Evolutionary conservation across 2,113 vertebrate species (phyloP).

Genomic region (Zootoca vivipara): DNA sequence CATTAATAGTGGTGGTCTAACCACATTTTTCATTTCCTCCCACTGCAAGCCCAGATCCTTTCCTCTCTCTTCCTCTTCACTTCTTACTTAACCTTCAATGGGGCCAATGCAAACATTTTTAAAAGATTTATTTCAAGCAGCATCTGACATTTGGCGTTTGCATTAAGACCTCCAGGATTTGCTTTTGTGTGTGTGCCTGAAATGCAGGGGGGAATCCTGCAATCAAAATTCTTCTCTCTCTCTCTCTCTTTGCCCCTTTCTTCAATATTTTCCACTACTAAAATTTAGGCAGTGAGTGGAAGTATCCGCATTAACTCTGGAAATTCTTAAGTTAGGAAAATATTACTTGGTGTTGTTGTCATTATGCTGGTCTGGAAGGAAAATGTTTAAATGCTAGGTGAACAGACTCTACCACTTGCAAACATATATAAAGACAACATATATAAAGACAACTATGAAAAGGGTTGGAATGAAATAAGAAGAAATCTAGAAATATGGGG

Average conservation of each 20-base stretch:
- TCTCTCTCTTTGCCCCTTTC: not conserved
- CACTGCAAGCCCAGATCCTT: constrained; percentile 26
- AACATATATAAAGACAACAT: not conserved
- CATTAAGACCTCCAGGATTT: constrained; percentile 37
- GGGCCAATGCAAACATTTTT: constrained; percentile 36
- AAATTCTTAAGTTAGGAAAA: not conserved
- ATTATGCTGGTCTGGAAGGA: constrained; percentile 15
- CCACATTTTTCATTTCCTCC: constrained; percentile 46
- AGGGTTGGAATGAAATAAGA: too few species aligned
- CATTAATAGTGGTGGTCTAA: constrained; percentile 20
- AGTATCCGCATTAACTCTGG: constrained; percentile 6
- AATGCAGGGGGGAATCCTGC: not conserved
- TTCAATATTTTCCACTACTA: not conserved
- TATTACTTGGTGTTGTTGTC: not conserved
- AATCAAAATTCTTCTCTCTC: not conserved
- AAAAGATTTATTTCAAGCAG: constrained; percentile 44
- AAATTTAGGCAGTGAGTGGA: not conserved
- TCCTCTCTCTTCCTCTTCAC: constrained; percentile 28
- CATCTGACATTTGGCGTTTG: constrained; percentile 43
- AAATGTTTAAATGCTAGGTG: not conserved
- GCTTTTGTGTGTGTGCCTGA: not conserved
- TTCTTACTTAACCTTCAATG: constrained; percentile 8
- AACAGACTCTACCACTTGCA: not conserved
- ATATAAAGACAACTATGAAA: too few species aligned
- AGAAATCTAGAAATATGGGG: too few species aligned